These are phyloP conservation scores for Dendrophyllia cribrosa DNA, from an alignment of 64 coral and sea anemone genomes.

Conservation along the genomic window DNA sequence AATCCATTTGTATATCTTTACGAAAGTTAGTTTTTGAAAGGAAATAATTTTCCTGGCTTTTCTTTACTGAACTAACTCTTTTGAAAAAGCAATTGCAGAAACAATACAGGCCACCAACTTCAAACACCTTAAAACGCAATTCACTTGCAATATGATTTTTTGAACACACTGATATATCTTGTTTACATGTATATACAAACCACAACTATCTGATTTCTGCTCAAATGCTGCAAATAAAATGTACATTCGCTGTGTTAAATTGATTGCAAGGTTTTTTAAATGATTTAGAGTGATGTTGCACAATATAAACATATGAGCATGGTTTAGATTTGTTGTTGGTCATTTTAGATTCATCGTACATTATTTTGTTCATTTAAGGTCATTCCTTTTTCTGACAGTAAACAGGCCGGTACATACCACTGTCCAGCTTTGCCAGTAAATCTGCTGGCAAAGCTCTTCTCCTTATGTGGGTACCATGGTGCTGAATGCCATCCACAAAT, in stretches of 20 bases:
- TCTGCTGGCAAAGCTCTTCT: conserved; percentile 1
- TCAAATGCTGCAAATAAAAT: conserved; percentile 13
- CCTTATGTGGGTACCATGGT: conserved; percentile 29
- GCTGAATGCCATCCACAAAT: conserved; percentile 3
- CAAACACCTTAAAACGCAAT: no score
- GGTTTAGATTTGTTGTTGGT: no score
- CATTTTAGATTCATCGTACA: no score
- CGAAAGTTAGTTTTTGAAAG: no score
- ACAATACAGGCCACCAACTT: no score
- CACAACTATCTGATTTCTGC: background rate
- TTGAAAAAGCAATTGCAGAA: no score
- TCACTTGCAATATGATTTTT: no score
- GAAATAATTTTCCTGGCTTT: no score
- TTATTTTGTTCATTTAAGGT: background rate
- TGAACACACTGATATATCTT: no score
- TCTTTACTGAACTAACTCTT: no score
- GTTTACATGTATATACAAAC: background rate
- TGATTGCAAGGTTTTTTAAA: background rate
- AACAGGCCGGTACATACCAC: background rate
- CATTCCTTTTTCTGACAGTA: background rate
- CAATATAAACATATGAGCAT: background rate
- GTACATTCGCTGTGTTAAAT: conserved; percentile 4
- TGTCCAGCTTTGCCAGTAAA: conserved; percentile 39
- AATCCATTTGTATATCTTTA: no score
- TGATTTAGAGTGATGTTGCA: background rate